These are phyloP conservation scores for Drosophila chauvacae DNA, from an alignment of 1,140 invertebrate genomes.

Conservation along the genomic window DNA sequence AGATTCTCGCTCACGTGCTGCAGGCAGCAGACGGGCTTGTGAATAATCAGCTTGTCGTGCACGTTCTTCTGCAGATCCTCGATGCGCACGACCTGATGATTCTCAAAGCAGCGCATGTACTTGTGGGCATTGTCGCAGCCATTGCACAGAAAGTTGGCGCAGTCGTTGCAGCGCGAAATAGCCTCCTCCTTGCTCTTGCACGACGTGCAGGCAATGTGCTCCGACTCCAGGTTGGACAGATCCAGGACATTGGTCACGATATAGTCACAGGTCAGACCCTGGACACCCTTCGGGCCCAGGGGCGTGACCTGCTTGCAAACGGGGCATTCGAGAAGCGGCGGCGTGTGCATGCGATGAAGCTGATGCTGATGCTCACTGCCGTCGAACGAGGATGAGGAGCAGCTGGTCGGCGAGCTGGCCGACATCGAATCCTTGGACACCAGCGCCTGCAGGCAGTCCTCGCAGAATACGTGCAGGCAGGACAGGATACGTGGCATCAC, in stretches of 20 bases:
- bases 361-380: constrained; percentile 69
- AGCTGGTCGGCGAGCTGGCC: constrained; percentile 67
- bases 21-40: constrained; percentile 92
- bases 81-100: constrained; percentile 94
- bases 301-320: constrained; percentile 93
- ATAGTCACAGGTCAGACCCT: constrained; percentile 92
- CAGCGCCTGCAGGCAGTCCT: constrained; percentile 93
- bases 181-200: constrained; percentile 95
- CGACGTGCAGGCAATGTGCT: constrained; percentile 92
- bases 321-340: constrained; percentile 87
- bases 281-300: constrained; percentile 89
- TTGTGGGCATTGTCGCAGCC: constrained; percentile 97
- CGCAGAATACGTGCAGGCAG: constrained; percentile 97
- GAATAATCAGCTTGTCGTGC: constrained; percentile 88
- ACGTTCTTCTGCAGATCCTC: constrained; percentile 92
- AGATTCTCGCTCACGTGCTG: constrained; percentile 91
- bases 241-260: constrained; percentile 94
- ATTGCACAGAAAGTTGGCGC: constrained; percentile 95
- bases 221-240: constrained; percentile 91
- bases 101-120: constrained; percentile 97
- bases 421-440: constrained; percentile 86
- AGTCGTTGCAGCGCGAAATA: constrained; percentile 95
- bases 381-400: constrained; percentile 82
- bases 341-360: constrained; percentile 40
- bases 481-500: constrained; percentile 93